Conservation (phyloP, 2,888 invertebrate species). For the Amphipyra tragopoginis region DNA sequence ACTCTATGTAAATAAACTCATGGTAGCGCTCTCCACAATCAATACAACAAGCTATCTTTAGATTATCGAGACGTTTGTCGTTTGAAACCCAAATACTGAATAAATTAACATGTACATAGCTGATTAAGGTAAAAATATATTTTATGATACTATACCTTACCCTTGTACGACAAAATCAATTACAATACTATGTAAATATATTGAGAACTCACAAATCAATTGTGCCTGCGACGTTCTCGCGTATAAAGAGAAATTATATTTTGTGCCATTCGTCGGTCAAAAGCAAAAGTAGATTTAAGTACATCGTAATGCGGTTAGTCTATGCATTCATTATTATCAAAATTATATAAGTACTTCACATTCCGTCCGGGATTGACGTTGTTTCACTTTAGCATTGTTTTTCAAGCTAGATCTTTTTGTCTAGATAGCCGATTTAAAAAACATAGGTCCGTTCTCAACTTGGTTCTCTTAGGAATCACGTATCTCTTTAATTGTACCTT, state of each 20-base stretch:
- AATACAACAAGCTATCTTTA: constrained; percentile 49
- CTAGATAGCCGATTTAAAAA: not conserved
- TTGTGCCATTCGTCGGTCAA: constrained; percentile 45
- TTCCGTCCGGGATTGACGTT: constrained; percentile 54
- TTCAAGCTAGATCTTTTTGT: not conserved
- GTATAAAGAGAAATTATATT: constrained; percentile 41
- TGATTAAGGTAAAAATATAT: constrained; percentile 56
- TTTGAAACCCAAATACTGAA: constrained; percentile 33
- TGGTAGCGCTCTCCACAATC: constrained; percentile 43
- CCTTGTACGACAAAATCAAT: constrained; percentile 40
- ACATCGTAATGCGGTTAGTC: constrained; percentile 22
- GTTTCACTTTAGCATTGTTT: constrained; percentile 4
- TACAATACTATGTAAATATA: constrained; percentile 44
- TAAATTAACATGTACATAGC: constrained; percentile 47
- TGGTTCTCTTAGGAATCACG: not conserved
- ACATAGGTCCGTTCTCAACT: not conserved
- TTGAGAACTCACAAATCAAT: constrained; percentile 49
- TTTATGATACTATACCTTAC: constrained; percentile 55
- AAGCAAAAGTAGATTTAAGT: constrained; percentile 37
- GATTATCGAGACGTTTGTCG: constrained; percentile 29
- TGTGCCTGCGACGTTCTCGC: constrained; percentile 57
- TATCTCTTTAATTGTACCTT: too few species aligned
- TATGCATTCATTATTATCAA: constrained; percentile 34
- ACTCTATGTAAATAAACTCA: constrained; percentile 3
- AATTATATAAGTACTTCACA: constrained; percentile 41